Conservation (phyloP, 2,888 invertebrate genomes). For the Diabrotica balteata region DNA sequence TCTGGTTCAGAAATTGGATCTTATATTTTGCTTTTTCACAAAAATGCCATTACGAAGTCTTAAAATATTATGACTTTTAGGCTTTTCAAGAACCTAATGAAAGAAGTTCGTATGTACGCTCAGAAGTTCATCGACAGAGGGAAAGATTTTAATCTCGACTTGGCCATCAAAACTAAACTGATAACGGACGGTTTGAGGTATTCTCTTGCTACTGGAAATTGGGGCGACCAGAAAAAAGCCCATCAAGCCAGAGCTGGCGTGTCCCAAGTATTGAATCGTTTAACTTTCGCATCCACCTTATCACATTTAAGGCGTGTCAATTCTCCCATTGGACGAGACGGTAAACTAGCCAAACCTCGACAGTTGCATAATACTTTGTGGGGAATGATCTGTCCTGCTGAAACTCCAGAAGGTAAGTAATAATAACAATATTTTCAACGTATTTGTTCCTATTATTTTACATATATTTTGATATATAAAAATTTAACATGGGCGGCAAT, state of each 20-base stretch:
- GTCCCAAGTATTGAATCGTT: slow-evolving; percentile 95
- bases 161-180: slow-evolving; percentile 95
- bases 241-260: slow-evolving; percentile 98
- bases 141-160: slow-evolving; percentile 97
- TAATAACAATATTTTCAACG: not conserved
- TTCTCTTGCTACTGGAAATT: slow-evolving; percentile 98
- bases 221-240: slow-evolving; percentile 99
- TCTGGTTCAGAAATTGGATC: too few species aligned
- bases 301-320: slow-evolving; percentile 98
- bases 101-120: slow-evolving; percentile 97
- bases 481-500: too few species aligned
- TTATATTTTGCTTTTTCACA: too few species aligned
- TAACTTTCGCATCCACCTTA: slow-evolving; percentile 98
- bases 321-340: slow-evolving; percentile 97
- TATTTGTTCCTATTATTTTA: too few species aligned
- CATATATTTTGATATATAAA: too few species aligned
- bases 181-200: slow-evolving; percentile 98
- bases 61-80: slow-evolving; percentile 50
- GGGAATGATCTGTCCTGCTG: slow-evolving; percentile 99
- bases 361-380: slow-evolving; percentile 99
- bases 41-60: too few species aligned
- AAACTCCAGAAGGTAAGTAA: slow-evolving; percentile 87
- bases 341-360: slow-evolving; percentile 97
- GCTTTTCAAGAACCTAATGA: slow-evolving; percentile 93
- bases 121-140: slow-evolving; percentile 99